Percentiles rank a stretch among this genome's conserved stretches.
Evolutionary conservation across 35 echinoderm and acorn worm species (phyloP).

Genomic region (Heliocidaris erythrogramma): DNA sequence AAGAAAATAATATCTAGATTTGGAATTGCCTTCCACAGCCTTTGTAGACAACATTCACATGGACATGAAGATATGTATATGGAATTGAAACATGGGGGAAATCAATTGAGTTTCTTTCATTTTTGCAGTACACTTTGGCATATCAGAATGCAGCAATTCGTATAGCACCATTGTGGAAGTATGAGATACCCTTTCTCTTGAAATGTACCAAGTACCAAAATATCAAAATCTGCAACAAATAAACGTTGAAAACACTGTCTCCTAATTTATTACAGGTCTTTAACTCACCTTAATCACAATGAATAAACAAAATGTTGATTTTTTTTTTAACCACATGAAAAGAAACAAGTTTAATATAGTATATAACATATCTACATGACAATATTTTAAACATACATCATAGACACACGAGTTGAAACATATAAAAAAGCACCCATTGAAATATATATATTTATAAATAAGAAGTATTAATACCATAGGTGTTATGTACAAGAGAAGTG

Average conservation of each 20-base stretch:
- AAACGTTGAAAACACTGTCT: neutral
- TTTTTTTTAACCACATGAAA: neutral
- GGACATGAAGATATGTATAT: neutral
- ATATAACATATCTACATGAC: neutral
- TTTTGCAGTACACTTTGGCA: conserved; percentile 8
- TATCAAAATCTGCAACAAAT: neutral
- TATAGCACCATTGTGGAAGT: neutral
- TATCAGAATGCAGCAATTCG: neutral
- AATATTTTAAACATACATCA: neutral
- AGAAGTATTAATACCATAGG: conserved; percentile 2
- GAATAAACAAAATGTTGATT: neutral
- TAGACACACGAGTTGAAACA: conserved; percentile 22
- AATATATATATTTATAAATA: conserved; percentile 37
- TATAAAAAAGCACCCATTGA: conserved; percentile 29
- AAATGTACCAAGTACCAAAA: neutral
- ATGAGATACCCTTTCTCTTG: neutral
- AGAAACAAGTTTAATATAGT: neutral
- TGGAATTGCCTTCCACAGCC: too few relatives aligned
- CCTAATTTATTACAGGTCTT: too few relatives aligned
- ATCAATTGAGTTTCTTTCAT: neutral
- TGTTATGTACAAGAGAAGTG: neutral
- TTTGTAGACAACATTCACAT: too few relatives aligned
- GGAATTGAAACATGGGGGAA: neutral
- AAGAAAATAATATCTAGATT: too few relatives aligned
- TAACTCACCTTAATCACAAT: neutral